Conservation (phyloP, 2,113 vertebrate species). For the Alethe diademata region DNA sequence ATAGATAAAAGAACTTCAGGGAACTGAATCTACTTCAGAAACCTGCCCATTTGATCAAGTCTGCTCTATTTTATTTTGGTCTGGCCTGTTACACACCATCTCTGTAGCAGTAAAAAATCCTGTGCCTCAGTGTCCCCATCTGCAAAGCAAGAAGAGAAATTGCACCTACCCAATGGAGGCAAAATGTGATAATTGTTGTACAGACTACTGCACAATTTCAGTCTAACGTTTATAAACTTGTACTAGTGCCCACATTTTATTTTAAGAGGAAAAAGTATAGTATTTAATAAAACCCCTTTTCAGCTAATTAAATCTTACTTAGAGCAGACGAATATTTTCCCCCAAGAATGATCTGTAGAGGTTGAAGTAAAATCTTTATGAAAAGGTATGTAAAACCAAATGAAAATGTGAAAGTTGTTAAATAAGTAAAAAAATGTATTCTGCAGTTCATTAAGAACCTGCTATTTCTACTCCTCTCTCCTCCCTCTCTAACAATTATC, state of each 20-base stretch:
- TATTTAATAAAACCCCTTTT: neutral
- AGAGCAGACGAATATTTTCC: neutral
- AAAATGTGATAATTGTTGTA: neutral
- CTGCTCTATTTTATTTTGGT: neutral
- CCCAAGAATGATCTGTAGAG: neutral
- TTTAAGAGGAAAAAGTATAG: neutral
- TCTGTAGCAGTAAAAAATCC: neutral
- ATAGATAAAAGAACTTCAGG: neutral
- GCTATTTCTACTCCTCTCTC: neutral
- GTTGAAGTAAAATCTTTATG: neutral
- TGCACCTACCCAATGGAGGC: neutral
- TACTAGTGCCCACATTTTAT: neutral
- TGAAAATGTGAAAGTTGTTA: neutral
- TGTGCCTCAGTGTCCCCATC: neutral
- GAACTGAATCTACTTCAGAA: neutral
- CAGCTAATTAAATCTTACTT: conserved; percentile 3
- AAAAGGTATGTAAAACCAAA: neutral
- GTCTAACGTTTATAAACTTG: neutral
- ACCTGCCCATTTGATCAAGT: neutral
- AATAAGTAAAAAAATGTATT: neutral
- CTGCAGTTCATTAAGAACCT: neutral
- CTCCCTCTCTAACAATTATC: neutral
- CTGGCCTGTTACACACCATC: neutral
- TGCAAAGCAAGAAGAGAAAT: neutral
- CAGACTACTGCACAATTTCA: neutral